Evolutionary conservation across 1,140 invertebrate species (phyloP).

Genomic region (Parasteatoda tepidariorum): DNA sequence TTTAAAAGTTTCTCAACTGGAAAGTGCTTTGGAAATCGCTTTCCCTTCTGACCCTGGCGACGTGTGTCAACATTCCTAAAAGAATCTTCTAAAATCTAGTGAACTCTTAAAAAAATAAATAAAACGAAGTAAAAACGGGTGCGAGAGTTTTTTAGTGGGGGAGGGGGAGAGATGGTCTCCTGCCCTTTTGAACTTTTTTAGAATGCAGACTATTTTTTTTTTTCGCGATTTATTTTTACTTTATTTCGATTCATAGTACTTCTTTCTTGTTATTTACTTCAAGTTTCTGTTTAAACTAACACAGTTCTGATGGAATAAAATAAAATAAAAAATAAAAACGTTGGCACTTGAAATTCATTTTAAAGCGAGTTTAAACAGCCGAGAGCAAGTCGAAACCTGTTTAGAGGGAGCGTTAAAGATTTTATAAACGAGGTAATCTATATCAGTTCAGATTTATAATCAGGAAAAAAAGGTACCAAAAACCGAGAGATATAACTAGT

Average conservation of each 20-base stretch:
- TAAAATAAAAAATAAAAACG: too few relatives aligned
- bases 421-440: too few relatives aligned
- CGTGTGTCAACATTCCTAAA: slow-evolving; percentile 48
- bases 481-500: too few relatives aligned
- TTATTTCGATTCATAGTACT: not conserved
- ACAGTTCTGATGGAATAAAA: not conserved
- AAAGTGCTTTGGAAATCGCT: slow-evolving; percentile 39
- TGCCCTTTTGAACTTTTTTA: slow-evolving; percentile 42
- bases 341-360: not conserved
- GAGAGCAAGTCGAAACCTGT: too few relatives aligned
- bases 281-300: not conserved
- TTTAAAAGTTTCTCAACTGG: slow-evolving; percentile 51
- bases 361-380: not conserved
- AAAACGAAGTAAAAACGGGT: slow-evolving; percentile 42
- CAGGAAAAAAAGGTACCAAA: too few relatives aligned
- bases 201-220: slow-evolving; percentile 5
- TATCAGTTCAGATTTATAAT: too few relatives aligned
- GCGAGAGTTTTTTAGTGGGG: slow-evolving; percentile 32
- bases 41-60: slow-evolving; percentile 20
- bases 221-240: not conserved
- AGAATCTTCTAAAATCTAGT: slow-evolving; percentile 13
- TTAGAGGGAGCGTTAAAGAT: too few relatives aligned
- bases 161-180: slow-evolving; percentile 36
- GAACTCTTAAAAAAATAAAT: too few relatives aligned
- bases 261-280: not conserved